Evolutionary conservation across 2,797 vertebrate genomes (phyloP), one percentile per base, ranked within the genome.

Genomic region (Gephyroberyx darwinii): DNA sequence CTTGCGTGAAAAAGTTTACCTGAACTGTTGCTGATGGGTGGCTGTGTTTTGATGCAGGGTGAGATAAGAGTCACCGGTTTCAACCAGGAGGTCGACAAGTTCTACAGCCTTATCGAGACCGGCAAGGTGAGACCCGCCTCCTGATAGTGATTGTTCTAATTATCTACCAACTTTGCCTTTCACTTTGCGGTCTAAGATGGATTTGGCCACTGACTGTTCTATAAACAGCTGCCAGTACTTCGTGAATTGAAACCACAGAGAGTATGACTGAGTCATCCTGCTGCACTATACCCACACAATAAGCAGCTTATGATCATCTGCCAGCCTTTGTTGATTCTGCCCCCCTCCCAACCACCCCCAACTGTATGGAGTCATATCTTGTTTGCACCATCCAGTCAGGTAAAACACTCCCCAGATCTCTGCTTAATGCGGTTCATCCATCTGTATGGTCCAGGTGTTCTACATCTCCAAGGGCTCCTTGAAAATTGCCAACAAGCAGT

Each of bases 401-500:
- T 88, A 64, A 81, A 82, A 81, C 20, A 47, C 55, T 77, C 57
- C 74, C 56, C 59, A 45, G 71, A 73, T 81, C 70, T 83, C 43
- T 76, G 76, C 85, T 74, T 86, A 86, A 89, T 2, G 35, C 53
- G 45, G 22, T 71, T 78, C 54, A 33, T 76, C 65, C 37, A 7
- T 86, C 82, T 86, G 52, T 53, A 26, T 14, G 30, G 10, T 55
- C 90, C 85, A 99, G 98, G 97, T 99, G 50, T 99, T 96, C 92
- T 99, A 96, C 86, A 88, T 99, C 89, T 96, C 96, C 65, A 98
- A 96, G 91, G 95, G 96, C 68, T 91, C 92, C 76, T 85, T 99
- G 90, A 99, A 99, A 93, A 96, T 96, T 0, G 98, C 98, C 90
- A 99, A 99, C 92, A 99, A 99, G 92, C 97, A 99, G 84, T 99